Evolutionary conservation across 1,140 invertebrate genomes (phyloP).

Genomic region (Cotesia glomerata): DNA sequence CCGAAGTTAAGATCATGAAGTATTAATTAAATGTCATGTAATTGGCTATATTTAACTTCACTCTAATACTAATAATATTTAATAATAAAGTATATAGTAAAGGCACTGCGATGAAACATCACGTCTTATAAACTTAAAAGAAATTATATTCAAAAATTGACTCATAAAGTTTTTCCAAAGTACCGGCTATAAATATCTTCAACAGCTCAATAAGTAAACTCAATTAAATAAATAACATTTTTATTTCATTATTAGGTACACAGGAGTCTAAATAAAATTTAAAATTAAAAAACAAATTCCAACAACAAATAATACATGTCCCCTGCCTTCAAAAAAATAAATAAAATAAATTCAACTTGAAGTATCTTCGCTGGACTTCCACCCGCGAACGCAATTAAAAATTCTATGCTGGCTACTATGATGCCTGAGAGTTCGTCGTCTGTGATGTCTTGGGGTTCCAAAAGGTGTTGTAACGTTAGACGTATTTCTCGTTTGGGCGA

Average conservation of each 20-base stretch:
- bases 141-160: too few species aligned
- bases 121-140: too few species aligned
- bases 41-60: too few species aligned
- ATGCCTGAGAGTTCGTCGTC: neutral
- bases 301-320: neutral
- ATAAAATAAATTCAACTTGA: neutral
- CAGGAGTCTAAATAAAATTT: neutral
- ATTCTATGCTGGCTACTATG: conserved; percentile 1
- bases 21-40: neutral
- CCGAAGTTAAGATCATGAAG: neutral
- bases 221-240: too few species aligned
- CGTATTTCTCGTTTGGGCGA: conserved; percentile 25
- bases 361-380: conserved; percentile 20
- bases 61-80: too few species aligned
- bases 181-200: too few species aligned
- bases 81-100: neutral
- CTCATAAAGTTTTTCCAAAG: too few species aligned
- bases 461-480: conserved; percentile 44
- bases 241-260: too few species aligned
- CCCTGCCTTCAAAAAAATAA: neutral
- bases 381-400: conserved; percentile 10
- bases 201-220: too few species aligned
- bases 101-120: too few species aligned
- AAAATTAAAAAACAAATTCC: neutral
- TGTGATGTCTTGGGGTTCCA: conserved; percentile 41